Base-by-base conservation (phyloP, 1,140 invertebrate genomes). In the Drosophila varians region DNA sequence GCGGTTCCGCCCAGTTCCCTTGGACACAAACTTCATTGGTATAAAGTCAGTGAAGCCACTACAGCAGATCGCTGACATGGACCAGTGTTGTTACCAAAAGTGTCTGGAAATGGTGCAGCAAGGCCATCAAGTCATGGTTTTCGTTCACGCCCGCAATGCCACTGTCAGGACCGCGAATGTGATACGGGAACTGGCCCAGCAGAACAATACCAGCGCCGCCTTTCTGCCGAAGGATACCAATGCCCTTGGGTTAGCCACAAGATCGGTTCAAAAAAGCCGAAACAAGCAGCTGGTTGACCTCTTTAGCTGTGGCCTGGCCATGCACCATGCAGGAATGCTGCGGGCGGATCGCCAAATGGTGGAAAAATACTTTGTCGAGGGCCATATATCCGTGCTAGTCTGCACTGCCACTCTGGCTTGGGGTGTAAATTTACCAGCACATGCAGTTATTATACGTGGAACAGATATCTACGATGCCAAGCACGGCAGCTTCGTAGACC, bases 371-470 rank as follows among this genome's bases (percentile, higher is more conserved):
- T 99, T 99, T 90, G 91, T 94, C 0, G 95, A 96, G 54, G 99
- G 99, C 1, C 92, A 95, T 53, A 96, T 99, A 34, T 97, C 97
- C 90, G 97, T 99, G 3, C 92, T 99, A 0, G 96, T 98, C 7
- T 99, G 98, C 92, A 99, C 99, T 0, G 97, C 99, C 0, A 99
- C 99, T 0, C 92, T 99, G 7, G 99, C 99, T 19, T 99, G 99
- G 99, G 99, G 99, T 75, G 98, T 99, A 0, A 99, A 99, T 93
- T 93, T 99, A 68, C 99, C 99, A 0, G 99, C 98, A 0, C 98
- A 99, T 92, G 98, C 97, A 53, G 99, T 99, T 61, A 96, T 99
- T 46, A 99, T 99, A 72, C 53, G 71, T 4, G 99, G 99, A 18
- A 99, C 99, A 8, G 97, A 99, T 91, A 96, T 99, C 48, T 99